Evolutionary conservation across 2,888 invertebrate species (phyloP), one percentile per base, ranked within the genome.

Genomic region (Allophyes oxyacanthae): DNA sequence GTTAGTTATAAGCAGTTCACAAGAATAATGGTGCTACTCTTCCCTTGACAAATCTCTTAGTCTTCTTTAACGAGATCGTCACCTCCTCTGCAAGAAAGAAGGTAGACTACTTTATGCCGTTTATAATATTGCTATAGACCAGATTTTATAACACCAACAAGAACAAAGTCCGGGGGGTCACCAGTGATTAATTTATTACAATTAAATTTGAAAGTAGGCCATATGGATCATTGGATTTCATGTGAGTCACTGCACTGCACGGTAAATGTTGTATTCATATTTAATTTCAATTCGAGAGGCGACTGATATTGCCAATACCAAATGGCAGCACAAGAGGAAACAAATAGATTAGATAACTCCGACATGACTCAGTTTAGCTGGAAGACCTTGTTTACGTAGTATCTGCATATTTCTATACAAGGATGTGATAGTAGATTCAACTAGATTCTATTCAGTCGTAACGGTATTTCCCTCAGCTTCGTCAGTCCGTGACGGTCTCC

Each of bases 271-370:
- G 34, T 36, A 48, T 41, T 56, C 8, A 45, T 51, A 54, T 67
- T 57, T 46, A 41, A 63, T 59, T 43, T 40, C 11, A 69, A 42
- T 43, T 58, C 7, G 32, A 58, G 53, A 44, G 36, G 8, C 45
- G 41, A 53, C 50, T 62, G 65, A 75, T 62, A 62, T 63, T 58
- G 55, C 64, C 62, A 72, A 65, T 71, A 72, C 64, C 41, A 77
- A 78, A 74, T 71, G 69, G 69, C 75, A 72, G 56, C 52, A 46
- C 53, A 62, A 78, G 75, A 84, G 85, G 86, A 86, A 87, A 81
- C 73, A 65, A 53, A 46, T 49, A 55, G 83, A 86, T 86, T 82
- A 87, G 85, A 85, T 87, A 86, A 78, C 72, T 67, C 40, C 50
- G 60, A 62, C 56, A 75, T 84, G 85, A 85, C 54, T 85, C 83